Evolutionary conservation across 1,140 invertebrate genomes (phyloP), one percentile per base, ranked within the genome.

Genomic region (Ips typographus): DNA sequence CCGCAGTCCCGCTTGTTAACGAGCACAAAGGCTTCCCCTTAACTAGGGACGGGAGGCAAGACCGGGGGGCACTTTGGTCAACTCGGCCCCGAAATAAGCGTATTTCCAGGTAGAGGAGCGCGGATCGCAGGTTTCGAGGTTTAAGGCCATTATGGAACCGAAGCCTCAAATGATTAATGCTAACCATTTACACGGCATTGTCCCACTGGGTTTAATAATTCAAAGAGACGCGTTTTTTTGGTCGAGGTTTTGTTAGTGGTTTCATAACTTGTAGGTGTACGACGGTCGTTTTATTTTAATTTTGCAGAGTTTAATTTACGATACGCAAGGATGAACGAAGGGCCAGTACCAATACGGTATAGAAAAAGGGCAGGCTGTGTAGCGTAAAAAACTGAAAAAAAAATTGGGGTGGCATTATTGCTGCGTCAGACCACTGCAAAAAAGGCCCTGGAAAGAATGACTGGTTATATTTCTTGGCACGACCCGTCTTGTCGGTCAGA

Each of bases 1-100:
- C 74, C 72, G 72, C 69, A 73, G 67, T 62, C 73, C 71, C 63
- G 66, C 74, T 75, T 72, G 74, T 75, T 75, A 75, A 68, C 70
- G 67, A 63, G 64, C 68, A 70, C 66, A 69, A 75, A 71, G 62
- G 73, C 55, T 57, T 40, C 47, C 58, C 41, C 43, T 4, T n/a
- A 52, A 55, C 8, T 5, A 4, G 64, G 55, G 39, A 22, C 43
- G 47, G 57, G 57, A 36, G 57, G 57, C 7, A 40, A 37, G 61
- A 8, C 38, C 1, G 40, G 40, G 67, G 67, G 59, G 49, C 59
- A 53, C 41, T 63, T 69, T 69, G 67, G 67, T 69, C 67, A 69
- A 69, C 67, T 69, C 42, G n/a, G 49, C 52, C 49, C 22, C 22
- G 67, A 42, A 69, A 61, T 61, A 60, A 61, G 55, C 67, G 67